Evolutionary conservation across 2,888 invertebrate species (phyloP).

Genomic region (Sphecodes monilicornis): DNA sequence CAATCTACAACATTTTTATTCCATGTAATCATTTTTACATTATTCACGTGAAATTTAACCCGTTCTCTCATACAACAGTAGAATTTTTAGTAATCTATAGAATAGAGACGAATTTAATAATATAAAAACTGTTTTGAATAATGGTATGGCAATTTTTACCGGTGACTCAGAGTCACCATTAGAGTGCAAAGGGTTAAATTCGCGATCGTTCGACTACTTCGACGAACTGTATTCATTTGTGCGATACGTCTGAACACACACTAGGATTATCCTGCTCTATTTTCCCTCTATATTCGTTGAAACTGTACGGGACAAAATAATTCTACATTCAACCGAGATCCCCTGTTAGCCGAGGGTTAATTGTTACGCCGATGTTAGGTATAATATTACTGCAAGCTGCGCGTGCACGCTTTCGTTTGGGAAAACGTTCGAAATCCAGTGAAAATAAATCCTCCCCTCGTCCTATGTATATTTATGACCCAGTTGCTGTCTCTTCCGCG

Average conservation of each 20-base stretch:
- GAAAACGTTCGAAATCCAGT: background rate
- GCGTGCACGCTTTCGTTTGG: conserved; percentile 1
- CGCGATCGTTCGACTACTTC: background rate
- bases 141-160: too few relatives aligned
- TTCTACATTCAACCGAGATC: conserved; percentile 1
- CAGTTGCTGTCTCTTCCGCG: background rate
- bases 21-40: too few relatives aligned
- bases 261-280: background rate
- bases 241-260: background rate
- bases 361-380: conserved; percentile 3
- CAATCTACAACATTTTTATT: too few relatives aligned
- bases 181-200: too few relatives aligned
- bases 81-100: too few relatives aligned
- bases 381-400: conserved; percentile 1
- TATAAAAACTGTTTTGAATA: too few relatives aligned
- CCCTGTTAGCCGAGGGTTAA: background rate
- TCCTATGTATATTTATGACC: conserved; percentile 4
- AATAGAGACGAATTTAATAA: too few relatives aligned
- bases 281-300: too few relatives aligned
- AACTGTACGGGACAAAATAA: background rate
- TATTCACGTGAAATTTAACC: too few relatives aligned
- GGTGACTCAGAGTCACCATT: too few relatives aligned
- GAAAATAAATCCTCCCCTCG: conserved; percentile 1
- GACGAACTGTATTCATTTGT: background rate
- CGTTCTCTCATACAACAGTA: too few relatives aligned